A percentile compares a stretch with the other conserved stretches of the same genome.
Conservation (phyloP, 1,140 invertebrate species). For the Ostrea edulis region DNA sequence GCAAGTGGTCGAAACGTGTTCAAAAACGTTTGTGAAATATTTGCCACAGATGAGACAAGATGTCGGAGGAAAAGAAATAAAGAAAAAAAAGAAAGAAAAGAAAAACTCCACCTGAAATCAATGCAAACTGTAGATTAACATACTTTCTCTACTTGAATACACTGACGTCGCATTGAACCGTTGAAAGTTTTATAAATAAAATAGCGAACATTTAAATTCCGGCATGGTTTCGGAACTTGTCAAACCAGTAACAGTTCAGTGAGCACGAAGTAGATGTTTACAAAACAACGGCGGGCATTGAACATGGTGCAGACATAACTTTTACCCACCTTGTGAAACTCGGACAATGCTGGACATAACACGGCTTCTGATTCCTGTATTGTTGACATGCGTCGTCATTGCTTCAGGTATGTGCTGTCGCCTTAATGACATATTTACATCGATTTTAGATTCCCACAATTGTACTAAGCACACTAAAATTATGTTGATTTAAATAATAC, state of each 20-base stretch:
- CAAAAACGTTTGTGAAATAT: no score
- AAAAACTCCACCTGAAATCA: no score
- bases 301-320: neutral
- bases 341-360: neutral
- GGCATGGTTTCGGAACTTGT: neutral
- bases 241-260: slow-evolving; percentile 16
- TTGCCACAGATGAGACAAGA: no score
- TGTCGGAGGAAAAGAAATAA: no score
- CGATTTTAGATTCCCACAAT: neutral
- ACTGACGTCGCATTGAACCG: no score
- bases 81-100: no score
- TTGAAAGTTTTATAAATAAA: neutral
- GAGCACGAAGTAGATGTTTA: slow-evolving; percentile 13
- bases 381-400: neutral
- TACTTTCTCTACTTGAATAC: no score
- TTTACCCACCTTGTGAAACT: neutral
- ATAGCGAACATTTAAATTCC: neutral
- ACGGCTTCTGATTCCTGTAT: neutral
- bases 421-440: neutral
- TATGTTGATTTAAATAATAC: no score
- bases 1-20: no score
- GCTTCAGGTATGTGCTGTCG: neutral
- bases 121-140: no score
- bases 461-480: no score
- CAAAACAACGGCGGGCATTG: neutral